Evolutionary conservation across 2,797 vertebrate species (phyloP).

Genomic region (Microctenopoma steveboyesi): DNA sequence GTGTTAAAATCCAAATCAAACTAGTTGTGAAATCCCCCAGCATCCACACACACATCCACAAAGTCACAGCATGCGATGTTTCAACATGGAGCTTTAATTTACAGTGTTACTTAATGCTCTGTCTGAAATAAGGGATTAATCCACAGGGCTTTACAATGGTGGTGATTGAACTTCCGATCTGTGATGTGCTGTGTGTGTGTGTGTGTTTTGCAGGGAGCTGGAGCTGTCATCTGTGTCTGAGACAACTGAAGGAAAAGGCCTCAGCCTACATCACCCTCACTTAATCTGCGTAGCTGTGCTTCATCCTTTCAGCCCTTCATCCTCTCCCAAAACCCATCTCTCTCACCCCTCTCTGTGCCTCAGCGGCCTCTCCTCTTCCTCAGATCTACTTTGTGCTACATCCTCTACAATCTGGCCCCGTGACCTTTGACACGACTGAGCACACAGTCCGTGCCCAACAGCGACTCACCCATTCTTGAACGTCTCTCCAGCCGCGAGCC

Average conservation of each 20-base stretch:
- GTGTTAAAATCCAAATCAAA: conserved; percentile 51
- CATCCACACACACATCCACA: conserved; percentile 31
- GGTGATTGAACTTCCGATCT: conserved; percentile 67
- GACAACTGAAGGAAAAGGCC: conserved; percentile 95
- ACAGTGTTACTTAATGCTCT: conserved; percentile 67
- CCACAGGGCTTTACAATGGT: conserved; percentile 66
- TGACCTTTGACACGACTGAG: conserved; percentile 63
- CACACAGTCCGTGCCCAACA: conserved; percentile 30
- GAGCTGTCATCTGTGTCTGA: conserved; percentile 95
- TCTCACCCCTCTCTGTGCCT: conserved; percentile 49
- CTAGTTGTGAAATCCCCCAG: conserved; percentile 62
- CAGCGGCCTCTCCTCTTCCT: conserved; percentile 22
- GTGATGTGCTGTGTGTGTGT: conserved; percentile 44
- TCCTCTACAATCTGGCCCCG: conserved; percentile 32
- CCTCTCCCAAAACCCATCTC: conserved; percentile 59
- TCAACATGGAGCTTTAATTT: conserved; percentile 72
- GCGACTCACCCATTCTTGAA: conserved; percentile 39
- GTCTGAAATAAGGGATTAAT: conserved; percentile 71
- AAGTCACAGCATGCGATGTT: conserved; percentile 63
- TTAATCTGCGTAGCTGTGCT: conserved; percentile 79
- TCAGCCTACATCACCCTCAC: conserved; percentile 95
- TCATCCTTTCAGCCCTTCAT: conserved; percentile 62
- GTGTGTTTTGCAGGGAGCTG: conserved; percentile 87
- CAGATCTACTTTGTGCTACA: conserved; percentile 22
- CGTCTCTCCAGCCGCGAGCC: conserved; percentile 38